Conservation (phyloP, 2,797 vertebrate species). For the Pagetopsis macropterus region DNA sequence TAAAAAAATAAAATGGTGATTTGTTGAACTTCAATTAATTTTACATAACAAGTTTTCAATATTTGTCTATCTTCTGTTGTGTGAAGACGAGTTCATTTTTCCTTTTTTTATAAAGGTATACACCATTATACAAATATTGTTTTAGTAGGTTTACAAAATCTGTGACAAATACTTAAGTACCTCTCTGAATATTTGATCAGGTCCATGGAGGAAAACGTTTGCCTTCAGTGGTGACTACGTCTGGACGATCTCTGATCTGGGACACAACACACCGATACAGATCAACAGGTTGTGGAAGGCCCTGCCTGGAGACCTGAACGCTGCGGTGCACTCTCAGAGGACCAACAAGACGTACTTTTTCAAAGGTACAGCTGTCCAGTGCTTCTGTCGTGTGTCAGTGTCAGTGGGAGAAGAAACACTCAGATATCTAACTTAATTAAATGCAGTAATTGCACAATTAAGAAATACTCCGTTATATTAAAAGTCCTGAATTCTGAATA, state of each 20-base stretch:
- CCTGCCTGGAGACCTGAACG: conserved; percentile 86
- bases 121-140: neutral
- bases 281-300: conserved; percentile 85
- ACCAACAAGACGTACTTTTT: conserved; percentile 91
- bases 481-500: too few relatives aligned
- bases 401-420: too few relatives aligned
- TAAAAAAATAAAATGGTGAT: neutral
- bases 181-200: conserved; percentile 64
- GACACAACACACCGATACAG: conserved; percentile 82
- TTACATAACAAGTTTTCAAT: neutral
- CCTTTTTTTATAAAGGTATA: too few relatives aligned
- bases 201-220: conserved; percentile 88
- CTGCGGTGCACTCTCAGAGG: conserved; percentile 88
- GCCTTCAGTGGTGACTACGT: conserved; percentile 90
- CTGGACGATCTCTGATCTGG: conserved; percentile 89
- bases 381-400: neutral
- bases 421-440: too few relatives aligned
- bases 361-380: conserved; percentile 83
- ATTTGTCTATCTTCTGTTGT: neutral
- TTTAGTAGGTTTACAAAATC: neutral
- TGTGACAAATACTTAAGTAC: neutral
- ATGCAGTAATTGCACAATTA: too few relatives aligned
- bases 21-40: neutral
- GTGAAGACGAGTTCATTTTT: neutral
- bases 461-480: too few relatives aligned